phyloP scores from a whole-genome alignment of 2,113 vertebrate genomes.

The Microcebus griseorufus region DNA sequence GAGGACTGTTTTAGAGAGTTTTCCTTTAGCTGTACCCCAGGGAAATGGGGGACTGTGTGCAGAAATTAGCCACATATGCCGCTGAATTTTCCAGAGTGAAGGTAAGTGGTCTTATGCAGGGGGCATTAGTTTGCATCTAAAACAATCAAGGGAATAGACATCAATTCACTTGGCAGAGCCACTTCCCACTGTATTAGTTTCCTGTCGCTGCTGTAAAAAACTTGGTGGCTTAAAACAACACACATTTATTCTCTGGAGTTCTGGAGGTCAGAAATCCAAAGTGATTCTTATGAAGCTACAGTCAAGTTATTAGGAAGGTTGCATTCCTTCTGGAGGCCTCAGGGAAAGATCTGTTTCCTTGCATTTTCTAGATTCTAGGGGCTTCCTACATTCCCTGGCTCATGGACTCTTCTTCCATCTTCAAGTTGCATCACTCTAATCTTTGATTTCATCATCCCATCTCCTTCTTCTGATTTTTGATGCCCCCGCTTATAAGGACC shows the following conservation, averaged over 20 bases:
- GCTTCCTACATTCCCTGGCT: not conserved
- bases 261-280: not conserved
- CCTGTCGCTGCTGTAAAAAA: not conserved
- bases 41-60: no score
- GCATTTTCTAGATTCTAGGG: not conserved
- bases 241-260: not conserved
- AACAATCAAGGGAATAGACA: not conserved
- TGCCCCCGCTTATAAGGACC: not conserved
- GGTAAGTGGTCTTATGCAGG: not conserved
- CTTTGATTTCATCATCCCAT: not conserved
- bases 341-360: not conserved
- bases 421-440: not conserved
- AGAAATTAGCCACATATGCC: not conserved
- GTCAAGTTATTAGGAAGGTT: not conserved
- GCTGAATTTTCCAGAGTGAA: not conserved
- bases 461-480: not conserved
- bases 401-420: not conserved
- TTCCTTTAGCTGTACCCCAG: not conserved
- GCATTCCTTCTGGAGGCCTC: not conserved
- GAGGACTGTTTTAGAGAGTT: not conserved
- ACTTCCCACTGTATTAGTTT: not conserved
- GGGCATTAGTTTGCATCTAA: not conserved
- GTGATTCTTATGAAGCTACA: not conserved
- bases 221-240: not conserved
- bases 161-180: not conserved